Evolutionary conservation across 2,797 vertebrate species (phyloP).

Genomic region (Darevskia nairensis): DNA sequence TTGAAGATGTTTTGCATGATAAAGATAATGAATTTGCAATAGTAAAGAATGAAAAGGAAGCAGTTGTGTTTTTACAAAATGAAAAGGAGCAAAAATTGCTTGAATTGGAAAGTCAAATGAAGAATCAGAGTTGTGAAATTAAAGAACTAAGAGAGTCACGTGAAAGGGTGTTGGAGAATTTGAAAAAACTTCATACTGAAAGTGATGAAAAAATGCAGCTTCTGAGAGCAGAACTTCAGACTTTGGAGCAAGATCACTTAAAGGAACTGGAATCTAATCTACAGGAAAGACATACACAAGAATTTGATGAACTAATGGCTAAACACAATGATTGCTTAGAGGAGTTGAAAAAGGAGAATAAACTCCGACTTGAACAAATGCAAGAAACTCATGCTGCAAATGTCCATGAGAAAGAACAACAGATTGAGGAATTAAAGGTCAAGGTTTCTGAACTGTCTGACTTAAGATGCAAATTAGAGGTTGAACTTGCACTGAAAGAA

Average conservation of each 20-base stretch:
- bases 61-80: slow-evolving; percentile 80
- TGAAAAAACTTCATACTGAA: slow-evolving; percentile 88
- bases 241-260: slow-evolving; percentile 83
- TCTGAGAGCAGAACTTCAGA: slow-evolving; percentile 86
- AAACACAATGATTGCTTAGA: slow-evolving; percentile 83
- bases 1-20: slow-evolving; percentile 90
- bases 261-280: slow-evolving; percentile 88
- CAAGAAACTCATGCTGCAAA: slow-evolving; percentile 77
- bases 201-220: slow-evolving; percentile 85
- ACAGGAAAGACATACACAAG: slow-evolving; percentile 80
- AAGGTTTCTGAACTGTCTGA: slow-evolving; percentile 87
- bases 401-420: slow-evolving; percentile 83
- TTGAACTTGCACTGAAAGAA: slow-evolving; percentile 94
- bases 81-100: slow-evolving; percentile 82
- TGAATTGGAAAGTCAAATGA: slow-evolving; percentile 83
- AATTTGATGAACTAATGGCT: slow-evolving; percentile 81
- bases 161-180: slow-evolving; percentile 82
- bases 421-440: slow-evolving; percentile 84
- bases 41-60: slow-evolving; percentile 90
- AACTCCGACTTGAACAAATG: slow-evolving; percentile 80
- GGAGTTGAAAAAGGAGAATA: slow-evolving; percentile 80
- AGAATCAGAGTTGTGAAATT: slow-evolving; percentile 83
- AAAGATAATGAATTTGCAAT: slow-evolving; percentile 92
- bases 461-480: slow-evolving; percentile 90
- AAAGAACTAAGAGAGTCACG: slow-evolving; percentile 80